Base-by-base conservation (phyloP, 2,797 vertebrate species). In the Malurus leucopterus region DNA sequence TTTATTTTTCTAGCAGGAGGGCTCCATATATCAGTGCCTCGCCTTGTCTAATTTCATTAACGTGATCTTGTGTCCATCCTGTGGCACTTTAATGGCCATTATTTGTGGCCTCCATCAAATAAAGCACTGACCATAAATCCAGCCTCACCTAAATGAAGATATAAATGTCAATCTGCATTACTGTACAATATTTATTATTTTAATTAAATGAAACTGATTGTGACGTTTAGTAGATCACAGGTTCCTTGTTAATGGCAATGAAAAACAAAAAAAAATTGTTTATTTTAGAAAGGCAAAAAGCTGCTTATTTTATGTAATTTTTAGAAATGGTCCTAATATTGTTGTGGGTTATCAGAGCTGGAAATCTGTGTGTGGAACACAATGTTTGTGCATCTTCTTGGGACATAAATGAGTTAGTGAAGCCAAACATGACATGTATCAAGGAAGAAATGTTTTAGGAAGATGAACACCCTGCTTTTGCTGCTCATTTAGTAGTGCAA, bases 131-230 rank as follows among this genome's bases (percentile, higher is more conserved):
- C 96, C 94, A 96, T 98, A 99, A 99, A 98, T 98, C 97, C 96
- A 96, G 14, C 63, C 51, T 96, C 97, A 97, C 95, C 92, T 97
- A 98, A 98, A 98, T 96, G 96, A 97, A 97, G 95, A 94, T 96
- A 97, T 98, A 98, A 98, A 98, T 97, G 98, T 98, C 98, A 98
- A 96, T 97, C 97, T 96, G 97, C 97, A 97, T 98, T 98, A 98
- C 97, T 96, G 96, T 96, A 96, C 98, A 97, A 97, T 99, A 98
- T 98, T 98, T 98, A 98, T 98, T 98, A 98, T 98, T 99, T 99
- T 99, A 99, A 99, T 99, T 98, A 99, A 98, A 97, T 97, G 97
- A 98, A 99, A 98, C 98, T 95, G 93, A 98, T 97, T 96, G 97
- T 97, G 98, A 98, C 97, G 97, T 98, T 98, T 98, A 99, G 98